Evolutionary conservation across 2,888 invertebrate species (phyloP).

Genomic region (Campoplex nolae): DNA sequence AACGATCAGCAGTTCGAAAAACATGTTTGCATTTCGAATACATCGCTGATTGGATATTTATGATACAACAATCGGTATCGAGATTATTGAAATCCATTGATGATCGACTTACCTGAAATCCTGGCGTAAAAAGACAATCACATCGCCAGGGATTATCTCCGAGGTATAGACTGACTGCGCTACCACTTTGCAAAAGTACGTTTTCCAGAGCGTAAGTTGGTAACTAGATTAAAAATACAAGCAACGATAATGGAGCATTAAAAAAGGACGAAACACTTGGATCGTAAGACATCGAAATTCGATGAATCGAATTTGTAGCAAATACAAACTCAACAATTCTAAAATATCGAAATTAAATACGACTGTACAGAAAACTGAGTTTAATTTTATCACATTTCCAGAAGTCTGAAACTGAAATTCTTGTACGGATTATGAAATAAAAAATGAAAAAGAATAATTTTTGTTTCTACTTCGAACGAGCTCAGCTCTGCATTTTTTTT

Average conservation of each 20-base stretch:
- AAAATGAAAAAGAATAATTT: not conserved
- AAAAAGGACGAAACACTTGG: not conserved
- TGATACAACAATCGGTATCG: not conserved
- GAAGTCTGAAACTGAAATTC: not conserved
- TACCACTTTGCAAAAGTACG: slow-evolving; percentile 90
- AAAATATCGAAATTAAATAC: not conserved
- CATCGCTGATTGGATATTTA: not conserved
- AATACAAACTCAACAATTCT: not conserved
- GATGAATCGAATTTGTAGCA: not conserved
- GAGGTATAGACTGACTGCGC: slow-evolving; percentile 89
- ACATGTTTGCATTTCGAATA: not conserved
- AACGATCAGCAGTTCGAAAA: not conserved
- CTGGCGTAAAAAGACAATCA: slow-evolving; percentile 92
- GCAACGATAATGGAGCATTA: slow-evolving; percentile 72
- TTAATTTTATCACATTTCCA: not conserved
- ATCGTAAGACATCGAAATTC: not conserved
- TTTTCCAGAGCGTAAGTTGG: slow-evolving; percentile 93
- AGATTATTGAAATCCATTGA: slow-evolving; percentile 27
- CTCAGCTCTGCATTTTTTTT: not conserved
- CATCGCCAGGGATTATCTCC: slow-evolving; percentile 94
- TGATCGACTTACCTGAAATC: slow-evolving; percentile 87
- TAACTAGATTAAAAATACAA: slow-evolving; percentile 85
- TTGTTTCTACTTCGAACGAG: not conserved
- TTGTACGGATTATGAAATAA: not conserved
- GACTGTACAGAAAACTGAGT: too few species aligned